Evolutionary conservation across 1,140 invertebrate genomes (phyloP).

Genomic region (Lordiphosa collinella): DNA sequence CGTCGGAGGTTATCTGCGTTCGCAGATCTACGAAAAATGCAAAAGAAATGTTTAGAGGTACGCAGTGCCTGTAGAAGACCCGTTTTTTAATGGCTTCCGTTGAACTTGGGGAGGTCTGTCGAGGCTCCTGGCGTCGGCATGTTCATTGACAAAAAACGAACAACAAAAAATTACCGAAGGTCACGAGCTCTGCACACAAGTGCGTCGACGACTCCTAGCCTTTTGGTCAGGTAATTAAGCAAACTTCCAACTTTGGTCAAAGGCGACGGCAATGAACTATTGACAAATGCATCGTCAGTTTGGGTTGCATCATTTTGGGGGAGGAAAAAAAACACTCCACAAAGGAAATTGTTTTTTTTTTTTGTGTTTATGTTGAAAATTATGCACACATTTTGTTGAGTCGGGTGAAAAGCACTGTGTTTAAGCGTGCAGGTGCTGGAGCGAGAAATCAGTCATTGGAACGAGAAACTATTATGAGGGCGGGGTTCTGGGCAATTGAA

Average conservation of each 20-base stretch:
- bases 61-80: constrained; percentile 6
- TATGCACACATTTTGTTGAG: no score
- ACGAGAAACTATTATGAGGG: constrained; percentile 33
- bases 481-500: background rate
- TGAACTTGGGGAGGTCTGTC: constrained; percentile 46
- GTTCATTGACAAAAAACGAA: background rate
- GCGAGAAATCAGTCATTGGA: constrained; percentile 47
- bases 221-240: constrained; percentile 57
- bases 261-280: constrained; percentile 57
- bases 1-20: constrained; percentile 50
- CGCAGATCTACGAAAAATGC: constrained; percentile 56
- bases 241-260: constrained; percentile 34
- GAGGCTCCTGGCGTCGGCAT: constrained; percentile 6
- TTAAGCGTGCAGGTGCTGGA: constrained; percentile 9
- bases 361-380: constrained; percentile 24
- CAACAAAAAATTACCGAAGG: constrained; percentile 40
- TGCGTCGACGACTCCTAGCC: constrained; percentile 34
- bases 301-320: constrained; percentile 24
- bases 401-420: background rate
- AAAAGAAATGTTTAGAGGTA: constrained; percentile 49
- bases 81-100: constrained; percentile 56
- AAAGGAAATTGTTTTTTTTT: constrained; percentile 65
- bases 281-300: constrained; percentile 9
- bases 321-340: constrained; percentile 1
- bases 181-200: constrained; percentile 62